Evolutionary conservation across 2,888 invertebrate genomes (phyloP).

Genomic region (Anaspis maculata): DNA sequence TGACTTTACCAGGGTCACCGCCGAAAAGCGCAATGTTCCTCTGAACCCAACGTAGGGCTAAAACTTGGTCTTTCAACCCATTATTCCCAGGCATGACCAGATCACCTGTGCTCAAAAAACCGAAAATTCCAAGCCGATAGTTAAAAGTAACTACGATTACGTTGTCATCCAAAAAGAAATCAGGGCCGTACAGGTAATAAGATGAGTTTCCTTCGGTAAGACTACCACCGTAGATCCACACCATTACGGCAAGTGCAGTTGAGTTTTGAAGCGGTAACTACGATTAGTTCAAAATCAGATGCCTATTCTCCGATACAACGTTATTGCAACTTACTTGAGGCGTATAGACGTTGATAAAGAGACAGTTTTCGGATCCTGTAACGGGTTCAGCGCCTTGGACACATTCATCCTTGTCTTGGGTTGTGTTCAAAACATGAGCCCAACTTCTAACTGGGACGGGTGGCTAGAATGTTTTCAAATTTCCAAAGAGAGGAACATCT

Average conservation of each 20-base stretch:
- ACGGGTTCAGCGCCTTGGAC: constrained; percentile 17
- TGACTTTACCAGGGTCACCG: constrained; percentile 15
- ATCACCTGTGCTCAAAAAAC: constrained; percentile 25
- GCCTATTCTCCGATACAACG: not conserved
- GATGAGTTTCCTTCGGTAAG: constrained; percentile 23
- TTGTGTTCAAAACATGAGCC: constrained; percentile 19
- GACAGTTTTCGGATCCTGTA: constrained; percentile 25
- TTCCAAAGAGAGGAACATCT: too few species aligned
- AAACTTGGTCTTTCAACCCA: constrained; percentile 15
- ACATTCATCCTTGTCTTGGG: constrained; percentile 18
- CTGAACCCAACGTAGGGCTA: constrained; percentile 13
- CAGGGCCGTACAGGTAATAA: constrained; percentile 23
- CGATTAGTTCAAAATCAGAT: constrained; percentile 1
- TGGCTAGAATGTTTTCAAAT: too few species aligned
- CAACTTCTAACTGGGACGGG: constrained; percentile 17
- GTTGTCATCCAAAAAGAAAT: constrained; percentile 27
- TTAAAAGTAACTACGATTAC: constrained; percentile 29
- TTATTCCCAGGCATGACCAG: constrained; percentile 18
- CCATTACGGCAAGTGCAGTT: constrained; percentile 26
- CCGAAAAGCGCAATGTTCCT: constrained; percentile 15
- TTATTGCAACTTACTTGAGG: constrained; percentile 8
- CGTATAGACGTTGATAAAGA: constrained; percentile 28
- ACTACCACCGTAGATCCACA: constrained; percentile 30
- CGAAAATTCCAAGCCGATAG: constrained; percentile 32
- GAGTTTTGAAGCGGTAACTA: not conserved